Evolutionary conservation across 2,888 invertebrate species (phyloP).

Genomic region (Acanthosepion lycidas): DNA sequence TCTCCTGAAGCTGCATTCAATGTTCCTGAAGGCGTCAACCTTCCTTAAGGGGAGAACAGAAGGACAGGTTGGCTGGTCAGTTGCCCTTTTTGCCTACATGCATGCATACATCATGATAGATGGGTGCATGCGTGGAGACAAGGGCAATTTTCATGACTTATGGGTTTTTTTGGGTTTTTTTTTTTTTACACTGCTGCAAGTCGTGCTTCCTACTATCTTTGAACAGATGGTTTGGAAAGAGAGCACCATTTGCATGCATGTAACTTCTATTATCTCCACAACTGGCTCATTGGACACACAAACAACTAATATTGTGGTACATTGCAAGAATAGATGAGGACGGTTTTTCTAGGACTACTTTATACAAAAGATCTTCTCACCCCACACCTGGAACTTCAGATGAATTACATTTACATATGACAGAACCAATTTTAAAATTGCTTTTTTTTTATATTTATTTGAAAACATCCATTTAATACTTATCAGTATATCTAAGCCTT

Average conservation of each 20-base stretch:
- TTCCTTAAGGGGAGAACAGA: background rate
- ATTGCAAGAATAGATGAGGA: background rate
- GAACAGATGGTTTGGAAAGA: background rate
- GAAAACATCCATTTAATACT: no score
- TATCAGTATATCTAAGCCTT: no score
- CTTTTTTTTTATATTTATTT: no score
- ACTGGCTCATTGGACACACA: background rate
- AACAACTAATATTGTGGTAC: background rate
- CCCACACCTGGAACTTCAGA: background rate
- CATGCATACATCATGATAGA: conserved; percentile 24
- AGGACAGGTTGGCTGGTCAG: conserved; percentile 17
- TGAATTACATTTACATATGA: background rate
- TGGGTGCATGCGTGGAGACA: conserved; percentile 34
- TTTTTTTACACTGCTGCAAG: background rate
- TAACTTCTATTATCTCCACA: background rate
- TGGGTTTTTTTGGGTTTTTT: no score
- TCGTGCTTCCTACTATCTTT: background rate
- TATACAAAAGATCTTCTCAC: background rate
- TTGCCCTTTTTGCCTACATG: conserved; percentile 34
- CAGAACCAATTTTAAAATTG: background rate
- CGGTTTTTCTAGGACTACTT: background rate
- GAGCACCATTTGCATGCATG: background rate
- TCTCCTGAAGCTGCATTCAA: conserved; percentile 33
- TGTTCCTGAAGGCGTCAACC: conserved; percentile 13
- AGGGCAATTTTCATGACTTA: background rate